phyloP scores from a whole-genome alignment of 2,888 invertebrate species.

The Anoncus sp. region DNA sequence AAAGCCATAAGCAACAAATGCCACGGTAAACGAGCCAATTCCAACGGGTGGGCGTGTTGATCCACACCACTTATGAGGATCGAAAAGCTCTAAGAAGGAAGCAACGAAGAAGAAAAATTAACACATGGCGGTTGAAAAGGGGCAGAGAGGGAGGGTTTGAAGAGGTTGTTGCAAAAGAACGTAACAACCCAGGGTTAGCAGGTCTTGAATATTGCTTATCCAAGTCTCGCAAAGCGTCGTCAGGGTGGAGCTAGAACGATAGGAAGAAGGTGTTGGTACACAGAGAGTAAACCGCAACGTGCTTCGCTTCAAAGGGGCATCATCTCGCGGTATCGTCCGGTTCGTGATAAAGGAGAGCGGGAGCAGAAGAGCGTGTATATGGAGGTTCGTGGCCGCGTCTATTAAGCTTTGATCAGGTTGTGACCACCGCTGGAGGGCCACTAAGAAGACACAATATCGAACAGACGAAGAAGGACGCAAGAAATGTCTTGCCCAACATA shows the following conservation, averaged over 20 bases:
- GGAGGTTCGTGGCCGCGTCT: conserved; percentile 74
- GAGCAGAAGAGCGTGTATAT: conserved; percentile 51
- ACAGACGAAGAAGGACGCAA: conserved; percentile 5
- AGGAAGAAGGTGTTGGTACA: conserved; percentile 72
- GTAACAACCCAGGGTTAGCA: conserved; percentile 80
- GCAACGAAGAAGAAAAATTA: too few relatives aligned
- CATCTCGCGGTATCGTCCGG: conserved; percentile 48
- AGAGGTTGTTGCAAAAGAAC: not conserved
- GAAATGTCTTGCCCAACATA: too few relatives aligned
- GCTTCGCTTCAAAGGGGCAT: conserved; percentile 77
- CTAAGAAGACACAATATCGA: conserved; percentile 7
- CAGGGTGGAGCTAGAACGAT: conserved; percentile 54
- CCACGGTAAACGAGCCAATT: too few relatives aligned
- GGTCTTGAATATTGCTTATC: conserved; percentile 79
- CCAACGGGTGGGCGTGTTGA: too few relatives aligned
- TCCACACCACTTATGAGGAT: too few relatives aligned
- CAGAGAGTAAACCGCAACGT: conserved; percentile 78
- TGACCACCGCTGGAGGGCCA: conserved; percentile 80
- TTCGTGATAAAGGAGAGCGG: conserved; percentile 16
- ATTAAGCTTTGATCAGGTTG: conserved; percentile 82
- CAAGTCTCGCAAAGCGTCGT: conserved; percentile 17
- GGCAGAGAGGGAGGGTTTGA: not conserved
- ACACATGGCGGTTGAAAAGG: conserved; percentile 65
- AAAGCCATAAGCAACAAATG: too few relatives aligned
- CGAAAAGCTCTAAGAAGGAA: too few relatives aligned